phyloP scores from a whole-genome alignment of 2,113 vertebrate genomes.

The Sceloporus undulatus region DNA sequence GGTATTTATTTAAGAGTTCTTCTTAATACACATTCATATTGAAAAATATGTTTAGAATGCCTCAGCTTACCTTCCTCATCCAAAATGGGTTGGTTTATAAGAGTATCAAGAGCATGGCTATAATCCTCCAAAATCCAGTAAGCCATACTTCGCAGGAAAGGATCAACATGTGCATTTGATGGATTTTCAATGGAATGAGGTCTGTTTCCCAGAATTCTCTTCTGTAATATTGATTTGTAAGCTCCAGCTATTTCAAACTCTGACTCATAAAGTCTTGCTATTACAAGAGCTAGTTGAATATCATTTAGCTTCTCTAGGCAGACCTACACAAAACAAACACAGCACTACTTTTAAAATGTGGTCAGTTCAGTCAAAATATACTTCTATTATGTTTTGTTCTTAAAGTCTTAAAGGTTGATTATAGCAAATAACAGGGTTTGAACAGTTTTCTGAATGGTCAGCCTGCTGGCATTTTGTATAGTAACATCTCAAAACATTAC shows the following conservation, averaged over 20 bases:
- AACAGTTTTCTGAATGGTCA: neutral
- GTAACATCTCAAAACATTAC: neutral
- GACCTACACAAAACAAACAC: slow-evolving; percentile 79
- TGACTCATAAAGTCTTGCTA: slow-evolving; percentile 92
- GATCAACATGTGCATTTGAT: slow-evolving; percentile 83
- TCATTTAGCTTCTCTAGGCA: slow-evolving; percentile 97
- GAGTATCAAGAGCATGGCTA: slow-evolving; percentile 89
- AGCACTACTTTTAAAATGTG: neutral
- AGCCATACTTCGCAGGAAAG: slow-evolving; percentile 96
- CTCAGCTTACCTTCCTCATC: slow-evolving; percentile 73
- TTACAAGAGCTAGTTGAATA: slow-evolving; percentile 93
- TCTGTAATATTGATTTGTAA: slow-evolving; percentile 91
- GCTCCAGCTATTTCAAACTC: slow-evolving; percentile 92
- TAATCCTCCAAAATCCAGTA: slow-evolving; percentile 97
- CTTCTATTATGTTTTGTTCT: neutral
- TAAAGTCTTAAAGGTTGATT: neutral
- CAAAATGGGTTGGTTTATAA: slow-evolving; percentile 84
- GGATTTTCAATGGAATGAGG: slow-evolving; percentile 74
- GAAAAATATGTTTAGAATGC: slow-evolving; percentile 9
- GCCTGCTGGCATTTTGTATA: neutral
- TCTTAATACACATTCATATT: neutral
- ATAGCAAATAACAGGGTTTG: neutral
- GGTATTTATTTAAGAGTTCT: too few species aligned
- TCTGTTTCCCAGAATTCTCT: slow-evolving; percentile 87
- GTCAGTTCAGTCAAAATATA: neutral